Evolutionary conservation across 2,113 vertebrate species (phyloP), one percentile per base, ranked within the genome.

Genomic region (Montifringilla adamsi): DNA sequence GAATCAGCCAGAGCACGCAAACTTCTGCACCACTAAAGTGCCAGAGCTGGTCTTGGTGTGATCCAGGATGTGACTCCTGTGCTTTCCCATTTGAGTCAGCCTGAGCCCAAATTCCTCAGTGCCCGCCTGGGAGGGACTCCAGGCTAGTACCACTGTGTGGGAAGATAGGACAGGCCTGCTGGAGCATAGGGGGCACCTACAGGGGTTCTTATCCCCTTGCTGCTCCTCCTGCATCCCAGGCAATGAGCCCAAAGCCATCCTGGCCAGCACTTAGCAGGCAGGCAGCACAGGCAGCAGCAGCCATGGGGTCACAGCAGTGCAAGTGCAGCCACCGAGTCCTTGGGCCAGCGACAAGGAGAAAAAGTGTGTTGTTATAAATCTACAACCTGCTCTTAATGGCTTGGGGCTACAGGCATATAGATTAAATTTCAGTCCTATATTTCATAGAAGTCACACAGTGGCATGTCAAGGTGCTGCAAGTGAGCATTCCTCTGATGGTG

Each of bases 371-470:
- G 69, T 68, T 84, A 68, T 94, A 94, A 94, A 96, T 95, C 86
- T 81, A 59, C 77, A 87, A 35, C 41, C 35, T 37, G 69, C 66
- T 63, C 60, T 53, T 95, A 82, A 95, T 89, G 94, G 93, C 91
- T 91, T 64, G 66, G 72, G 81, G 60, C 89, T 82, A 46, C 46
- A n/a, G 87, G 77, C 22, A 27, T 2, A 28, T 46, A 94, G 94
- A 91, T 92, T 91, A 68, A 91, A 92, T 95, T 89, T 79, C 91
- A 69, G 77, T n/a, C 84, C 89, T 84, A 31, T 92, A 96, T 96
- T 95, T 96, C 84, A 92, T 1, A 1, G 27, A 37, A 94, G 77
- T 79, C 89, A 84, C 13, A 5, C 1, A 0, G 60, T 83, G 93
- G 77, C 89, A 31, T 64, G 81, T 94, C 91, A 94, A 95, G 93